Evolutionary conservation across 2,888 invertebrate genomes (phyloP).

Genomic region (Phengaris arion): DNA sequence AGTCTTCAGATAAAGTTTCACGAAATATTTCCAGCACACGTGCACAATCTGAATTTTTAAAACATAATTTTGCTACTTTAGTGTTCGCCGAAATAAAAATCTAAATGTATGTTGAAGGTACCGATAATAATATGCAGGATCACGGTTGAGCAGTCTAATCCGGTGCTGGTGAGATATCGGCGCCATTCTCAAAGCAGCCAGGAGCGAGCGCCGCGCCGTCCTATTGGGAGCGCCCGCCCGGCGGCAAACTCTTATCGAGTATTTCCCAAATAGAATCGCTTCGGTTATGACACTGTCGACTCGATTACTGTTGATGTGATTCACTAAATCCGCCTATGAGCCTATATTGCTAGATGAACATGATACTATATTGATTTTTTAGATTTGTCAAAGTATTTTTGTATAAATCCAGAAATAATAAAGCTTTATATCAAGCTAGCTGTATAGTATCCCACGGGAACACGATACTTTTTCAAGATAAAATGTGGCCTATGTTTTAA

Average conservation of each 20-base stretch:
- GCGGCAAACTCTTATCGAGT: slow-evolving; percentile 64
- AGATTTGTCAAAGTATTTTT: background rate
- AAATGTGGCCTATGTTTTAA: too few species aligned
- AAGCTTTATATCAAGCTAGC: background rate
- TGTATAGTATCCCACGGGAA: too few species aligned
- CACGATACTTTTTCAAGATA: too few species aligned
- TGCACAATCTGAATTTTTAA: slow-evolving; percentile 1
- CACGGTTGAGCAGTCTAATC: slow-evolving; percentile 37
- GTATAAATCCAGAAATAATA: background rate
- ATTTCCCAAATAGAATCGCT: slow-evolving; percentile 59
- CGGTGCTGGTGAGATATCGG: slow-evolving; percentile 35
- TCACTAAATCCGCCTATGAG: slow-evolving; percentile 48
- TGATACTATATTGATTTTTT: background rate
- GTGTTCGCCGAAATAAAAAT: slow-evolving; percentile 16
- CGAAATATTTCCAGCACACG: background rate
- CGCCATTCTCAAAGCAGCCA: slow-evolving; percentile 18
- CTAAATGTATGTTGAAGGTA: slow-evolving; percentile 19
- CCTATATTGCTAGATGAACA: background rate
- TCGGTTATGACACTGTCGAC: slow-evolving; percentile 56
- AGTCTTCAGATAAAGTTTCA: background rate
- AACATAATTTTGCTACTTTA: slow-evolving; percentile 12
- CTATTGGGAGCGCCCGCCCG: slow-evolving; percentile 52
- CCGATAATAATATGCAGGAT: slow-evolving; percentile 40
- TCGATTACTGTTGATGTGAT: slow-evolving; percentile 48
- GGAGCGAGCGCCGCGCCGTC: slow-evolving; percentile 1